A percentile compares a stretch with the other conserved stretches of the same genome.
These are phyloP conservation scores for Puntigrus tetrazona DNA, from an alignment of 2,113 vertebrate genomes.

Conservation along the genomic window DNA sequence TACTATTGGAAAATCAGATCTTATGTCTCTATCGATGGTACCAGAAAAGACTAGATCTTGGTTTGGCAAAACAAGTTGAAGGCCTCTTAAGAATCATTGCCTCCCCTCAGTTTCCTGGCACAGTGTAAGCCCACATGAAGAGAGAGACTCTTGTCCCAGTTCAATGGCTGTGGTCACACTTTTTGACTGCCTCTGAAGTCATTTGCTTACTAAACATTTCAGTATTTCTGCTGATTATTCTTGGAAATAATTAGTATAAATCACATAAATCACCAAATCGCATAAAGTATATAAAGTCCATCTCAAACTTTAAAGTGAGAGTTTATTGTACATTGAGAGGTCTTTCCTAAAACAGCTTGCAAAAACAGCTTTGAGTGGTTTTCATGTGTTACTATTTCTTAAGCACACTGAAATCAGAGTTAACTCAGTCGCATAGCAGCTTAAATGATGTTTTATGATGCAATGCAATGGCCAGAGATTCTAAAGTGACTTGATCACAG, in stretches of 20 bases:
- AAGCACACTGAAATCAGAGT: neutral
- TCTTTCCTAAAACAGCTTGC: neutral
- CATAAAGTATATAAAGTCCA: neutral
- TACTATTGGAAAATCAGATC: neutral
- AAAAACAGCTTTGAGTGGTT: neutral
- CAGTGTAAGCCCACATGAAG: slow-evolving; percentile 6
- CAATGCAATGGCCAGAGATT: neutral
- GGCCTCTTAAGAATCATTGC: neutral
- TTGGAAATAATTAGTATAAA: neutral
- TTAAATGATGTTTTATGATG: neutral
- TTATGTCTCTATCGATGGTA: neutral
- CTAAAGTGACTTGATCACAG: slow-evolving; percentile 1
- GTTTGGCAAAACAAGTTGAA: neutral
- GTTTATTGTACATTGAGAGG: neutral
- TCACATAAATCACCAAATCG: no score
- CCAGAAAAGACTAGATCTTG: neutral
- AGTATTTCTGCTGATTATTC: neutral
- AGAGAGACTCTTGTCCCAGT: neutral
- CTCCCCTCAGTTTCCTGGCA: slow-evolving; percentile 3
- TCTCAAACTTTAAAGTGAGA: neutral
- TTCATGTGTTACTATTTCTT: neutral
- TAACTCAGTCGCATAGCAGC: neutral
- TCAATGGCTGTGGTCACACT: neutral
- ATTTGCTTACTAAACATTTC: slow-evolving; percentile 12
- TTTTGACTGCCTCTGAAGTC: neutral